Evolutionary conservation across 1,140 invertebrate species (phyloP).

Genomic region (Euura lappo): DNA sequence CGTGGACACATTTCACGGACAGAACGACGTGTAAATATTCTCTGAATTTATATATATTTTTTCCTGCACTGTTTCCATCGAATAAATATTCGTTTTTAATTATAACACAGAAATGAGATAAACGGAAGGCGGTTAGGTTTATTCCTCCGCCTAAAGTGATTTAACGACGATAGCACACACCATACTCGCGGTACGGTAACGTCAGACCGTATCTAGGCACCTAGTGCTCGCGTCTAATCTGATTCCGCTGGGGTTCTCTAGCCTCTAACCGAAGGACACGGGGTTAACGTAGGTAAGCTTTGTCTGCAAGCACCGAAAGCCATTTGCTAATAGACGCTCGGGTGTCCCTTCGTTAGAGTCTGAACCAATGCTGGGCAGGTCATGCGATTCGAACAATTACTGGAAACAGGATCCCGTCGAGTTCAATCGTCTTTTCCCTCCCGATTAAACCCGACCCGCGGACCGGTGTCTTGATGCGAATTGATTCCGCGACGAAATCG

Average conservation of each 20-base stretch:
- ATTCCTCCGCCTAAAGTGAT: too few species aligned
- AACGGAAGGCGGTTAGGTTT: too few species aligned
- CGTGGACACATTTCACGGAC: too few species aligned
- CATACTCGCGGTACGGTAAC: too few species aligned
- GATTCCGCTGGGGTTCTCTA: neutral
- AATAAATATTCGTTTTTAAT: too few species aligned
- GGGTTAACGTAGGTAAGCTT: conserved; percentile 43
- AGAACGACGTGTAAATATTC: too few species aligned
- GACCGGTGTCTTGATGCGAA: conserved; percentile 30
- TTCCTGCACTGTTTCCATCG: too few species aligned
- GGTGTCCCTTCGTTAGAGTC: conserved; percentile 48
- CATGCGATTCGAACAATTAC: neutral
- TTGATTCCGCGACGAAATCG: neutral
- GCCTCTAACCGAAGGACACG: conserved; percentile 2
- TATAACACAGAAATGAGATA: too few species aligned
- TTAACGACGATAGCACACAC: too few species aligned
- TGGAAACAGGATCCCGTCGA: conserved; percentile 34
- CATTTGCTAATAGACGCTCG: conserved; percentile 54
- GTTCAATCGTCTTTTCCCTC: conserved; percentile 25
- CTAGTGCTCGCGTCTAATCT: neutral
- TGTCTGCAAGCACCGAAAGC: conserved; percentile 44
- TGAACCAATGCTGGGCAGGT: conserved; percentile 22
- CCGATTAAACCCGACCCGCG: conserved; percentile 33
- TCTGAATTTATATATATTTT: too few species aligned
- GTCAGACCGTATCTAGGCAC: too few species aligned